Base-by-base conservation (phyloP, 1,140 invertebrate species). In the Armadillidium nasatum region DNA sequence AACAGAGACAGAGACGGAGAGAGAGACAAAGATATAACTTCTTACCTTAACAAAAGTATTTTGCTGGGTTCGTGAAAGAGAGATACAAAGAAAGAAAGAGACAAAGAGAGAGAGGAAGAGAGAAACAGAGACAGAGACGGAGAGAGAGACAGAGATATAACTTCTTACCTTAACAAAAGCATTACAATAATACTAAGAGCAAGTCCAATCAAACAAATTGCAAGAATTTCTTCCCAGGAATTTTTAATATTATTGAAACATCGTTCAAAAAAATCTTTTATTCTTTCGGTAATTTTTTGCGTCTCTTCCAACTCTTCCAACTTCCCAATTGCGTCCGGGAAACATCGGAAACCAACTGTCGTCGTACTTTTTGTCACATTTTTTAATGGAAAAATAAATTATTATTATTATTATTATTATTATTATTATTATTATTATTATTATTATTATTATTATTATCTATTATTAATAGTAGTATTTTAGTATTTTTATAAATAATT, bases 131-230 rank as follows among this genome's bases (percentile, higher is more conserved):
- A 33, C 2, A 33, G 1, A 33, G 33, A 33, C 6, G 6, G 33
- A 33, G 1, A 33, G 33, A 33, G 1, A 33, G 33, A 33, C 6
- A 33, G 33, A 33, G 1, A 33, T 1, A 33, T 33, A 33, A 33
- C 33, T 33, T 85, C 76, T 79, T 84, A 87, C 72, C 86, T 83
- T 50, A 88, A 84, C 50, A 88, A 45, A 9, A 87, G 68, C 0
- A 86, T 83, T 82, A 88, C 81, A 13, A 87, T n/a, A 10, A 86
- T 80, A 21, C 85, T 82, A 74, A 88, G 82, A 33, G 79, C 85
- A 83, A 82, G 45, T 3, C 73, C 72, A 22, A 81, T 69, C 2
- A 73, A 43, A 60, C 72, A 75, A 9, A 78, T 67, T n/a, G 45
- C 21, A 7, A 75, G 11, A 15, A 78, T 70, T 3, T 67, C n/a